phyloP scores from a whole-genome alignment of 2,113 vertebrate genomes.

The Aldabrachelys gigantea region DNA sequence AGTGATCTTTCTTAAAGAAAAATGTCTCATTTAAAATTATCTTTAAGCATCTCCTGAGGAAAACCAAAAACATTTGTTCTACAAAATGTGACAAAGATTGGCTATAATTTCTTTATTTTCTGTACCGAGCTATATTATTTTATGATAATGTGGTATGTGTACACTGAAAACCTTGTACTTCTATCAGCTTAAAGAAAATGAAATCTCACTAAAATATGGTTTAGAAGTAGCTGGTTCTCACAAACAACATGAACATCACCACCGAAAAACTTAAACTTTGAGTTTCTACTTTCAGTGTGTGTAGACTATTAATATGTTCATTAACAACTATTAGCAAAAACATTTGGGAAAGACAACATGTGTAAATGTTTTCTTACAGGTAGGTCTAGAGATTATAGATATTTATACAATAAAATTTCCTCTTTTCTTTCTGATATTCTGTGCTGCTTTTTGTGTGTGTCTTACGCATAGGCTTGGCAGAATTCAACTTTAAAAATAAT shows the following conservation, averaged over 20 bases:
- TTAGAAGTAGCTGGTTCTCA: not conserved
- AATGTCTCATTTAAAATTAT: not conserved
- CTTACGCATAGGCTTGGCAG: too few relatives aligned
- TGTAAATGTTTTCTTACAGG: not conserved
- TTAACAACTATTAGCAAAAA: not conserved
- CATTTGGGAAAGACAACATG: not conserved
- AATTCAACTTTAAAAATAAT: too few relatives aligned
- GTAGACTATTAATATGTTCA: not conserved
- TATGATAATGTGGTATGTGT: not conserved
- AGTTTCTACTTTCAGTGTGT: not conserved
- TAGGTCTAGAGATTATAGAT: not conserved
- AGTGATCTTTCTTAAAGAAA: not conserved
- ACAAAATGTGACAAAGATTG: not conserved
- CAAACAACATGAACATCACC: not conserved
- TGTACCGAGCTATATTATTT: not conserved
- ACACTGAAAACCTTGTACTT: not conserved
- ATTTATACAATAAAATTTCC: not conserved
- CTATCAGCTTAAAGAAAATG: not conserved
- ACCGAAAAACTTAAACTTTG: not conserved
- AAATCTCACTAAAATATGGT: not conserved
- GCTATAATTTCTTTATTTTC: not conserved
- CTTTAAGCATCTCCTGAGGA: not conserved
- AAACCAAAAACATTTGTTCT: not conserved
- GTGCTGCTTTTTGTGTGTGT: not conserved
- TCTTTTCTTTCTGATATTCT: not conserved